Evolutionary conservation across 2,797 vertebrate genomes (phyloP).

Genomic region (Coilia nasus): DNA sequence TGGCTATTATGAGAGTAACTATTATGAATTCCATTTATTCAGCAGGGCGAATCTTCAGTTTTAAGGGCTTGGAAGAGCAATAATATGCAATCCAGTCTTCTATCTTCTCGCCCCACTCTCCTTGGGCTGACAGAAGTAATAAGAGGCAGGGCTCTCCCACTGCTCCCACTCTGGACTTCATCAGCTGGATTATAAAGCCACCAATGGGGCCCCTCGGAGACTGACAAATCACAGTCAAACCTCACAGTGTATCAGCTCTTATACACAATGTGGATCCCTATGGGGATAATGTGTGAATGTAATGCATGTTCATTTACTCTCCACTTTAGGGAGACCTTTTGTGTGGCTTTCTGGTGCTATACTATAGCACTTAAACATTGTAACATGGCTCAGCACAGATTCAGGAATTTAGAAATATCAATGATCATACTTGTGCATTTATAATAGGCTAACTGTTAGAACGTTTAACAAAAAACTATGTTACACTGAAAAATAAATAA

Average conservation of each 20-base stretch:
- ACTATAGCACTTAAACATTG: neutral
- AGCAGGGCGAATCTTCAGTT: slow-evolving; percentile 2
- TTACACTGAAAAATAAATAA: neutral
- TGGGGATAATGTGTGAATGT: neutral
- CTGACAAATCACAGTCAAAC: neutral
- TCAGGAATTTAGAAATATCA: neutral
- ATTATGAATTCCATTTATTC: slow-evolving; percentile 20
- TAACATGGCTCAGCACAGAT: neutral
- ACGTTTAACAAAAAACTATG: neutral
- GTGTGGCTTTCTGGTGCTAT: neutral
- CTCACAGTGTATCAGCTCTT: neutral
- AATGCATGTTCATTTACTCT: neutral
- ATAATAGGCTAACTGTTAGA: neutral
- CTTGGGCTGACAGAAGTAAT: slow-evolving; percentile 14
- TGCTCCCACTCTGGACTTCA: slow-evolving; percentile 6
- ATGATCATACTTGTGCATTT: too few species aligned
- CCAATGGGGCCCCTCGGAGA: neutral
- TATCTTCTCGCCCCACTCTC: neutral
- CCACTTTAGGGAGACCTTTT: slow-evolving; percentile 2
- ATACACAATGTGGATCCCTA: neutral
- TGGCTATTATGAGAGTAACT: neutral
- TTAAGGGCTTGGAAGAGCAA: slow-evolving; percentile 21
- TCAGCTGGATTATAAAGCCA: slow-evolving; percentile 22
- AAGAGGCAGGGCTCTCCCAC: neutral
- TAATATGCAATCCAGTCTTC: slow-evolving; percentile 23